A percentile compares a stretch with the other conserved stretches of the same genome.
phyloP scores from a whole-genome alignment of 2,113 vertebrate species.

The Tragelaphus scriptus region DNA sequence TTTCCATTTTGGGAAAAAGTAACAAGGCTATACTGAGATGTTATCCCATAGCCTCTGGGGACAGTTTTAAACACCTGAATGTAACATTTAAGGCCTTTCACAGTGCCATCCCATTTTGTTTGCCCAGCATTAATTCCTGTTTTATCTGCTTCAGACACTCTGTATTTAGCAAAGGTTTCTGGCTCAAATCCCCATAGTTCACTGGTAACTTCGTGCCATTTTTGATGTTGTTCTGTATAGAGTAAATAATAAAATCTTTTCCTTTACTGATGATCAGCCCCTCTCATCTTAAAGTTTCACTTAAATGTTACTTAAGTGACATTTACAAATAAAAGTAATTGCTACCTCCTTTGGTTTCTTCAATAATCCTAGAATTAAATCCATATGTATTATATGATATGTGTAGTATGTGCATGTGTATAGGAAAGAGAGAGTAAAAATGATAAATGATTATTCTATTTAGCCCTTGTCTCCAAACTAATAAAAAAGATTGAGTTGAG shows the following conservation, averaged over 20 bases:
- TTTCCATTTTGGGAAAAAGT: neutral
- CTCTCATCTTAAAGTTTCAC: neutral
- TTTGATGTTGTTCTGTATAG: neutral
- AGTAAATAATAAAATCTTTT: neutral
- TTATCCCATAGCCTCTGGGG: neutral
- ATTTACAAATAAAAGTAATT: neutral
- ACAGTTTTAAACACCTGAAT: neutral
- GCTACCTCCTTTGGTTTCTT: neutral
- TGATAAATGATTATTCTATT: neutral
- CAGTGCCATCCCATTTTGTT: neutral
- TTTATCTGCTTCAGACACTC: neutral
- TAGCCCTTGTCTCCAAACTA: neutral
- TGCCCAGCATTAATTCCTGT: neutral
- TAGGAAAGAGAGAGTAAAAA: neutral
- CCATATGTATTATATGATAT: neutral
- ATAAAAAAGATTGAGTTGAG: neutral
- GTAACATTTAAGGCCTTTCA: neutral
- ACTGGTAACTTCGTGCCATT: neutral
- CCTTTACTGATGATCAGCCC: neutral
- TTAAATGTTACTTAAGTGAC: neutral
- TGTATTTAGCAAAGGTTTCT: neutral
- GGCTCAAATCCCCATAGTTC: neutral
- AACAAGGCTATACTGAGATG: neutral
- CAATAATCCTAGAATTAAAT: constrained; percentile 13
- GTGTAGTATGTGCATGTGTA: neutral